phyloP scores from a whole-genome alignment of 2,113 vertebrate species.

The Seriola rivoliana region DNA sequence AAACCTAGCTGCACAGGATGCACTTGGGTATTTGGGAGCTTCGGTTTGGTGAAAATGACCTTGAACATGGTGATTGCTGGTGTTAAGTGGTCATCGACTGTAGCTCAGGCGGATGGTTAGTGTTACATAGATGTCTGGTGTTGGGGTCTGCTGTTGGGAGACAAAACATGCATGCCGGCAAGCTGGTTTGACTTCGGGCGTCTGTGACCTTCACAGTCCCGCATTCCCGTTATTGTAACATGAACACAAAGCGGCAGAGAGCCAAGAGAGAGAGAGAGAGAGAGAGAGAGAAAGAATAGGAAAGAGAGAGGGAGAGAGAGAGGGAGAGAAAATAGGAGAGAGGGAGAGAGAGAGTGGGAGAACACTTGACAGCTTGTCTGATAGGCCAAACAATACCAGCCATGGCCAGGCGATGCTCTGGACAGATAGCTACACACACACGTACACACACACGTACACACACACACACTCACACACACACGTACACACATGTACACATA shows the following conservation, averaged over 20 bases:
- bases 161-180: slow-evolving; percentile 63
- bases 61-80: slow-evolving; percentile 52
- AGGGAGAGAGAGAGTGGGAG: slow-evolving; percentile 24
- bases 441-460: slow-evolving; percentile 58
- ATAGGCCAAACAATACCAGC: slow-evolving; percentile 89
- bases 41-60: slow-evolving; percentile 56
- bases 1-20: slow-evolving; percentile 43
- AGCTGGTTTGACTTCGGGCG: slow-evolving; percentile 71
- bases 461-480: slow-evolving; percentile 68
- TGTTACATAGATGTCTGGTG: slow-evolving; percentile 64
- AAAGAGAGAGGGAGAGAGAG: slow-evolving; percentile 16
- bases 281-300: slow-evolving; percentile 20
- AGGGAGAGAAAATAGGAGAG: slow-evolving; percentile 30
- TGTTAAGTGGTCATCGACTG: slow-evolving; percentile 47
- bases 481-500: slow-evolving; percentile 39
- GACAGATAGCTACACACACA: slow-evolving; percentile 81
- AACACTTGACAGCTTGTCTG: slow-evolving; percentile 86
- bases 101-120: slow-evolving; percentile 57
- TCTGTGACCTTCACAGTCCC: slow-evolving; percentile 88
- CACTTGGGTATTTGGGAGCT: slow-evolving; percentile 32
- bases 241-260: slow-evolving; percentile 80
- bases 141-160: slow-evolving; percentile 62
- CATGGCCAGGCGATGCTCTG: slow-evolving; percentile 82
- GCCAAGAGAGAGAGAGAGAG: slow-evolving; percentile 45
- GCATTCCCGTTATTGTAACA: slow-evolving; percentile 83